These are phyloP conservation scores for Mesoligia furuncula DNA, from an alignment of 2,888 invertebrate species.

Conservation along the genomic window DNA sequence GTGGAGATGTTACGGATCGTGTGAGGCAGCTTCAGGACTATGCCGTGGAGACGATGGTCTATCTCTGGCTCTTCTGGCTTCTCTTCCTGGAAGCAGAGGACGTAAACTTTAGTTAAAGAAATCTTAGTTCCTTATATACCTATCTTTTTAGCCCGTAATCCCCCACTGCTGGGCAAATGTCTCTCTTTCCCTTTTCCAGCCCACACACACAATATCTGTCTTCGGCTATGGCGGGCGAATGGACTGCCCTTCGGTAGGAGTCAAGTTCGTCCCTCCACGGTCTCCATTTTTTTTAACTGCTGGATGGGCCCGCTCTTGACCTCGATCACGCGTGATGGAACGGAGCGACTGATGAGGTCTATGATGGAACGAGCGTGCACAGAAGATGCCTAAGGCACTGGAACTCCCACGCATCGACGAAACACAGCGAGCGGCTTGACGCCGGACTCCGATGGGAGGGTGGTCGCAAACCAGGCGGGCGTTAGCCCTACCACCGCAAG, in stretches of 20 bases:
- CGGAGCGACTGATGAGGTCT: no score
- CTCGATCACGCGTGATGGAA: no score
- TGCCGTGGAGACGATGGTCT: constrained; percentile 87
- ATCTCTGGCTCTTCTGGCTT: constrained; percentile 82
- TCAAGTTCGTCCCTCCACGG: background rate
- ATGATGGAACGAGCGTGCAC: no score
- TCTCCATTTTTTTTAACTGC: no score
- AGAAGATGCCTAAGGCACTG: no score
- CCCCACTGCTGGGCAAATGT: no score
- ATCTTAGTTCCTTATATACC: background rate
- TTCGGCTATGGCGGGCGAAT: background rate
- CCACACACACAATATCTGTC: background rate
- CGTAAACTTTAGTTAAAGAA: background rate
- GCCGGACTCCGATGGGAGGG: no score
- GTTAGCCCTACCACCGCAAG: no score
- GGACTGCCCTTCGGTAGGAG: background rate
- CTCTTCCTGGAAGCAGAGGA: constrained; percentile 74
- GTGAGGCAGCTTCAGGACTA: constrained; percentile 94
- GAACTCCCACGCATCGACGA: no score
- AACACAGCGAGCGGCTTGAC: no score
- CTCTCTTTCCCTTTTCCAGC: background rate
- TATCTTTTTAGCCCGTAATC: background rate
- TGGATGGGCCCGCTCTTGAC: no score
- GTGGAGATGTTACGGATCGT: constrained; percentile 98
- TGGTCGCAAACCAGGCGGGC: no score